These are phyloP conservation scores for Squalus acanthias DNA, from an alignment of 2,797 vertebrate species.

Conservation along the genomic window DNA sequence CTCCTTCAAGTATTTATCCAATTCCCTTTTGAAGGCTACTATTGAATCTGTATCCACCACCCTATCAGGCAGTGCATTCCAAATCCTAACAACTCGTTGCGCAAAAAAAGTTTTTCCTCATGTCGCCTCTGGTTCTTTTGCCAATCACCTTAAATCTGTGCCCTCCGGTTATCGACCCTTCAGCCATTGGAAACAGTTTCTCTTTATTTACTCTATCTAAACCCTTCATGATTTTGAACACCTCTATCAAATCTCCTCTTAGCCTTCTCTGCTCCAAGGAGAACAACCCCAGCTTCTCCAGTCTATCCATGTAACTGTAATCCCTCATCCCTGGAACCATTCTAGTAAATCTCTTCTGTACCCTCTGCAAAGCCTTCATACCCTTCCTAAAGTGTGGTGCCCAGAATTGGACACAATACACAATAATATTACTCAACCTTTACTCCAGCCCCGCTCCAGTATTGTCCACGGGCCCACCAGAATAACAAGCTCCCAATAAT, in stretches of 20 bases:
- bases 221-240: no score
- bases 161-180: not conserved
- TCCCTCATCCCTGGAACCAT: no score
- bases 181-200: not conserved
- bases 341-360: no score
- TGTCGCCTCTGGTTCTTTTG: not conserved
- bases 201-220: no score
- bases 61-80: not conserved
- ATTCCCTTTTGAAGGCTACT: not conserved
- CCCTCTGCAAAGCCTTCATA: no score
- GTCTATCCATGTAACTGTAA: no score
- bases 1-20: not conserved
- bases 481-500: not conserved
- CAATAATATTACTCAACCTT: not conserved
- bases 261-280: no score
- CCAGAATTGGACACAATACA: not conserved
- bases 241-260: no score
- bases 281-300: no score
- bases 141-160: not conserved
- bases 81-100: not conserved
- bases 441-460: not conserved
- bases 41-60: not conserved
- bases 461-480: not conserved
- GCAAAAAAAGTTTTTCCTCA: no score
- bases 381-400: not conserved